A percentile compares a stretch with the other conserved stretches of the same genome.
phyloP scores from a whole-genome alignment of 2,888 invertebrate species.

The Himalopsyche tibetana region DNA sequence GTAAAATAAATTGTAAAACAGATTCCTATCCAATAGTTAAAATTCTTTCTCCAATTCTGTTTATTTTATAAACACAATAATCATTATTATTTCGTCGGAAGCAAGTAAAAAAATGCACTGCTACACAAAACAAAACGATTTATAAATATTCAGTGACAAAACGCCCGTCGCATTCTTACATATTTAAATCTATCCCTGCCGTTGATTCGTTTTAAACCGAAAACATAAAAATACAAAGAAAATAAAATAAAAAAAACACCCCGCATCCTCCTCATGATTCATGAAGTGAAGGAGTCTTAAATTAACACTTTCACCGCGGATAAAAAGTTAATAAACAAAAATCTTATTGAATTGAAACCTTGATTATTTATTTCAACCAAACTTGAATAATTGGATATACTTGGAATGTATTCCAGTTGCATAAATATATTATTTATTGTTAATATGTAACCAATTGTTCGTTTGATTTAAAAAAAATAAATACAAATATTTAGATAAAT shows the following conservation, averaged over 20 bases:
- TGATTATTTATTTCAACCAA: too few species aligned
- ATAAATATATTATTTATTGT: too few species aligned
- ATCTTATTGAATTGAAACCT: too few species aligned
- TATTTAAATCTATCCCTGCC: conserved; percentile 8
- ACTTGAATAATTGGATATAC: too few species aligned
- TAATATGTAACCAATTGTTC: too few species aligned
- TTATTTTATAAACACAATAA: not conserved
- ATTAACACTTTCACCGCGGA: conserved; percentile 24
- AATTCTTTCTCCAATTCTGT: not conserved
- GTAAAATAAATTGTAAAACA: not conserved
- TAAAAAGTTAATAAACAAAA: not conserved
- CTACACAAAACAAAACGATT: conserved; percentile 20
- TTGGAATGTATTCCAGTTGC: too few species aligned
- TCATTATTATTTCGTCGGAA: not conserved
- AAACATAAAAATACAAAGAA: conserved; percentile 35
- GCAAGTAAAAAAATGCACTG: not conserved
- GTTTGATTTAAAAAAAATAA: too few species aligned
- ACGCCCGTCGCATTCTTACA: conserved; percentile 38
- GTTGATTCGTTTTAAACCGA: conserved; percentile 40
- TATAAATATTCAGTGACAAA: conserved; percentile 42
- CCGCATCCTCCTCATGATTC: conserved; percentile 37
- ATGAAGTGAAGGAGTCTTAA: conserved; percentile 17
- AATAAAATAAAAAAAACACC: conserved; percentile 12
- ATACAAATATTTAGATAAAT: too few species aligned
- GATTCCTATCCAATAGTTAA: not conserved